Conservation (phyloP, 2,113 vertebrate genomes). For the Tinamus guttatus region DNA sequence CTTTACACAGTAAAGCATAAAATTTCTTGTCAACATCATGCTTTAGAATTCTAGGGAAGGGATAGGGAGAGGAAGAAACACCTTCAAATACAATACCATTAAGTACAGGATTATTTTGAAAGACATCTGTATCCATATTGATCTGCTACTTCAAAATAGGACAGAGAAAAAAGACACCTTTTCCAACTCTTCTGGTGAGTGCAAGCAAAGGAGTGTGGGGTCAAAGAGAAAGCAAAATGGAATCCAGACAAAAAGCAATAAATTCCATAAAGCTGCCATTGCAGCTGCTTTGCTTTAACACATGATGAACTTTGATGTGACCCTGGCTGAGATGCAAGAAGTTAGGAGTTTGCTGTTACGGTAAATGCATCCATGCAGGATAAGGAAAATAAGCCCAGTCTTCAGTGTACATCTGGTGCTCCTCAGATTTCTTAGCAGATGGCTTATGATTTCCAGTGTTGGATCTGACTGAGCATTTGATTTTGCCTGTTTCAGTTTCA, state of each 20-base stretch:
- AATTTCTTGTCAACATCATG: background rate
- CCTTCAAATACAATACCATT: background rate
- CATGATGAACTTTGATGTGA: constrained; percentile 10
- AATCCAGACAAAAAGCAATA: constrained; percentile 30
- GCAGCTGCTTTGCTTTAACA: constrained; percentile 53
- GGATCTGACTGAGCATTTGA: background rate
- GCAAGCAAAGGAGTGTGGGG: background rate
- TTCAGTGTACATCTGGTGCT: constrained; percentile 43
- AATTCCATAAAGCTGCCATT: background rate
- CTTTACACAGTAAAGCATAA: background rate
- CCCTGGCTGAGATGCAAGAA: constrained; percentile 28
- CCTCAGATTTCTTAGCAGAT: constrained; percentile 45
- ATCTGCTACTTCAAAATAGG: background rate
- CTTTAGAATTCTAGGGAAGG: background rate
- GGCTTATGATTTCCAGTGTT: constrained; percentile 21
- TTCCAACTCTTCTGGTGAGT: background rate
- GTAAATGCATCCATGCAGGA: constrained; percentile 1
- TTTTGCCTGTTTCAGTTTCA: background rate
- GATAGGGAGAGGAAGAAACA: background rate
- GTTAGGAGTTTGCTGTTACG: background rate
- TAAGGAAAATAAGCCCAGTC: constrained; percentile 21
- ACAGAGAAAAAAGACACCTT: background rate
- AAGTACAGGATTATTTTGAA: background rate
- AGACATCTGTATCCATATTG: background rate
- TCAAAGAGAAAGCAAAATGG: constrained; percentile 6